Evolutionary conservation across 1,140 invertebrate species (phyloP).

Genomic region (Habropoda laboriosa): DNA sequence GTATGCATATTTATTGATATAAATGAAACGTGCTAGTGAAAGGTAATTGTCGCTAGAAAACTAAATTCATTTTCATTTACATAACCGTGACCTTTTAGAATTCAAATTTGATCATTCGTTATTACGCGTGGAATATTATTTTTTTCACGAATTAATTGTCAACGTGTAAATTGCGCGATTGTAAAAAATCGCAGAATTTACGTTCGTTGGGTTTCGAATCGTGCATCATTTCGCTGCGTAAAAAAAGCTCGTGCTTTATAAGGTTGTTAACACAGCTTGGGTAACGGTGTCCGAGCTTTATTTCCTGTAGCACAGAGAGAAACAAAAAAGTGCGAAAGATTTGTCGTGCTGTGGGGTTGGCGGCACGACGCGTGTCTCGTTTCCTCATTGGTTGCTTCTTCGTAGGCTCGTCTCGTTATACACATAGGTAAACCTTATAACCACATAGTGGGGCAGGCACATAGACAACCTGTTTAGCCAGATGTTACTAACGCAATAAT

Average conservation of each 20-base stretch:
- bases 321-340: conserved; percentile 11
- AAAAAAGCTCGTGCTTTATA: background rate
- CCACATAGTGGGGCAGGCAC: conserved; percentile 7
- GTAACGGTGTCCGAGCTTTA: conserved; percentile 22
- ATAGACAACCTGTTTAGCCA: background rate
- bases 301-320: background rate
- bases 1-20: background rate
- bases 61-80: background rate
- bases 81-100: background rate
- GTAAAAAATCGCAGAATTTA: background rate
- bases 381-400: conserved; percentile 32
- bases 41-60: background rate
- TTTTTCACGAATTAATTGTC: background rate
- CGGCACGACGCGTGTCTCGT: conserved; percentile 13
- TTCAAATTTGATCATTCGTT: background rate
- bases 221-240: background rate
- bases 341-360: conserved; percentile 12
- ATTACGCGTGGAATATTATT: background rate
- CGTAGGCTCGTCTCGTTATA: conserved; percentile 39
- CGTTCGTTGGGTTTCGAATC: background rate
- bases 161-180: background rate
- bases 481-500: background rate
- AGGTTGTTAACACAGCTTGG: conserved; percentile 14
- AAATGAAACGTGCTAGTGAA: background rate
- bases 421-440: background rate